Base-by-base conservation (phyloP, 2,888 invertebrate genomes). In the Fabriciana adippe region DNA sequence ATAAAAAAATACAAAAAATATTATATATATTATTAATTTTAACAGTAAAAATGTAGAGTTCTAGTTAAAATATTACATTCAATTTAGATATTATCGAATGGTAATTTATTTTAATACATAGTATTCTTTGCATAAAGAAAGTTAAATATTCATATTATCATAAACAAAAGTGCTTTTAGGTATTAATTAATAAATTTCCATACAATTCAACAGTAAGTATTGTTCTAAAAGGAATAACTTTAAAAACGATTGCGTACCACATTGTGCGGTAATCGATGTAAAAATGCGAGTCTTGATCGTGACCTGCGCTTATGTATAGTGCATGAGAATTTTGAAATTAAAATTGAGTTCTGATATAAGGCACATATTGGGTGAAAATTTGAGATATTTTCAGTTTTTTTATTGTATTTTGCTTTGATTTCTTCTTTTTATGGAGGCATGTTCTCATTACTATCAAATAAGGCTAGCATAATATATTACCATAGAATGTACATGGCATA, bases 221-320 rank as follows among this genome's bases (percentile, higher is more conserved):
- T 56, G 66, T 66, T 66, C 64, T 68, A 67, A 64, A 69, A 66
- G 65, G 65, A 71, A 69, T 59, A 69, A 67, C 62, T 69, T 64
- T 69, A 72, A 74, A 68, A 68, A 81, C 79, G 81, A 83, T 82
- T 78, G 78, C 76, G 78, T 77, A 54, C 76, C 79, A 79, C 79
- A 81, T 83, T 85, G 84, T 85, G 82, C 80, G 79, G 82, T 84
- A 84, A 86, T 85, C 84, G 84, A 83, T 86, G 84, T 87, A 88
- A 90, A 90, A 90, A 90, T 86, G 85, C 85, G 85, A 83, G 87
- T 83, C 88, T 91, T 90, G 91, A 89, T 89, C 91, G 88, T 92
- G 92, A 91, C 91, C 91, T 81, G 89, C 80, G 86, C 81, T 59
- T 61, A 51, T 61, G 51, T 61, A 18, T 61, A 61, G 35, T 61